These are phyloP conservation scores for Erpornis zantholeuca DNA, from an alignment of 2,113 vertebrate genomes.

Conservation along the genomic window DNA sequence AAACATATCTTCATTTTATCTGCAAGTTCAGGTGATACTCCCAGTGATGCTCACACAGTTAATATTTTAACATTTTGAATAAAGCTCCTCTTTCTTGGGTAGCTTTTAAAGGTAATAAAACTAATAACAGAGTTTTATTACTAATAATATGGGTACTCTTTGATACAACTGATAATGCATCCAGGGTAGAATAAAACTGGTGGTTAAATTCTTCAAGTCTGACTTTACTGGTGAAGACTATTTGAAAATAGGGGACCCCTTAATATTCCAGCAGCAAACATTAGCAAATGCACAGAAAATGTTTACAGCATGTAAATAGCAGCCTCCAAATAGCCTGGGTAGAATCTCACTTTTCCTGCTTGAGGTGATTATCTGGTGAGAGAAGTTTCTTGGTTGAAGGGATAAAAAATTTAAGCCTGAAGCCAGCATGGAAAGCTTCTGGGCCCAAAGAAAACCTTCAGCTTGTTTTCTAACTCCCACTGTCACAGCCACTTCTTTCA, in stretches of 20 bases:
- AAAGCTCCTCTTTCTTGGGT: neutral
- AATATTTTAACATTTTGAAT: neutral
- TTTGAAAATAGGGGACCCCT: neutral
- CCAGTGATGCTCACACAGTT: neutral
- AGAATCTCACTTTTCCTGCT: neutral
- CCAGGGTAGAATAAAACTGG: neutral
- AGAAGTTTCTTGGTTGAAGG: neutral
- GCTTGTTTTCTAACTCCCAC: neutral
- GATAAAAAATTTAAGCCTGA: neutral
- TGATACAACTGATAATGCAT: neutral
- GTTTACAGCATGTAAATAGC: neutral
- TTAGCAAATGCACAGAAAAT: neutral
- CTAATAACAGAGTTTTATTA: no score
- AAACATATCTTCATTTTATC: neutral
- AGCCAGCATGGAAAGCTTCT: neutral
- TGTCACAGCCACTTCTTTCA: slow-evolving; percentile 22
- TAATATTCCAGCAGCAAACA: neutral
- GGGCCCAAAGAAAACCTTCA: slow-evolving; percentile 29
- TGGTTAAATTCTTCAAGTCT: neutral
- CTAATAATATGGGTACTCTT: neutral
- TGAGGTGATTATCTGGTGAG: neutral
- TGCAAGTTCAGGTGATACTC: neutral
- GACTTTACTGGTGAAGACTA: neutral
- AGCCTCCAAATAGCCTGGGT: neutral
- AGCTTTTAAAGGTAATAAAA: neutral